These are phyloP conservation scores for Drosophila jambulina DNA, from an alignment of 1,140 invertebrate species.

Conservation along the genomic window DNA sequence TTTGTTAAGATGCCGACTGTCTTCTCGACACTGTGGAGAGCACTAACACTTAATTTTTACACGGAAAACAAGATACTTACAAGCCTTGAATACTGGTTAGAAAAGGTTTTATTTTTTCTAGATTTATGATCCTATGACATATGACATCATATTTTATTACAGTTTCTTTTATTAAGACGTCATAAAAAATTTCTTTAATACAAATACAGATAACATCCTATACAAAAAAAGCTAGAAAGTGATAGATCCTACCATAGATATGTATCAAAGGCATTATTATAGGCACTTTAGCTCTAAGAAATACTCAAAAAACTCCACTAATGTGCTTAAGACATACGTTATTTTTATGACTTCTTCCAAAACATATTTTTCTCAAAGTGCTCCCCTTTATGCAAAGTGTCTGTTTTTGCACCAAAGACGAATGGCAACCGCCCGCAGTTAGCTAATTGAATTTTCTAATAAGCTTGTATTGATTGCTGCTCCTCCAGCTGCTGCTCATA, in stretches of 20 bases:
- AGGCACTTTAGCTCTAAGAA: not conserved
- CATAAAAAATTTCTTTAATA: not conserved
- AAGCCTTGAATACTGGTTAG: not conserved
- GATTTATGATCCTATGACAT: too few relatives aligned
- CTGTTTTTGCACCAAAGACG: constrained; percentile 21
- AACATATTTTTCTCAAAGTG: constrained; percentile 5
- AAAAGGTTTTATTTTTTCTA: not conserved
- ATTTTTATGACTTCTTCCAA: not conserved
- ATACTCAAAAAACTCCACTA: not conserved
- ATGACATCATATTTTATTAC: too few relatives aligned
- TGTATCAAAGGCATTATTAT: too few relatives aligned
- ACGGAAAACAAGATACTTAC: not conserved
- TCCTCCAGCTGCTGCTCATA: constrained; percentile 44
- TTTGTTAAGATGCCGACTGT: constrained; percentile 5
- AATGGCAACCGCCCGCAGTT: constrained; percentile 25
- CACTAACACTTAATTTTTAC: not conserved
- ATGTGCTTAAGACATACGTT: not conserved
- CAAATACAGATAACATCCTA: not conserved
- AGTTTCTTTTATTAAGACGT: not conserved
- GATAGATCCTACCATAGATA: too few relatives aligned
- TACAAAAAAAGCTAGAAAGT: not conserved
- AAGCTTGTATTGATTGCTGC: constrained; percentile 34
- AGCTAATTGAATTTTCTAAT: constrained; percentile 57
- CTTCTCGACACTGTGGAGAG: not conserved
- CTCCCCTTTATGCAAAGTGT: not conserved